Evolutionary conservation across 1,140 invertebrate species (phyloP).

Genomic region (Oryzaephilus surinamensis): DNA sequence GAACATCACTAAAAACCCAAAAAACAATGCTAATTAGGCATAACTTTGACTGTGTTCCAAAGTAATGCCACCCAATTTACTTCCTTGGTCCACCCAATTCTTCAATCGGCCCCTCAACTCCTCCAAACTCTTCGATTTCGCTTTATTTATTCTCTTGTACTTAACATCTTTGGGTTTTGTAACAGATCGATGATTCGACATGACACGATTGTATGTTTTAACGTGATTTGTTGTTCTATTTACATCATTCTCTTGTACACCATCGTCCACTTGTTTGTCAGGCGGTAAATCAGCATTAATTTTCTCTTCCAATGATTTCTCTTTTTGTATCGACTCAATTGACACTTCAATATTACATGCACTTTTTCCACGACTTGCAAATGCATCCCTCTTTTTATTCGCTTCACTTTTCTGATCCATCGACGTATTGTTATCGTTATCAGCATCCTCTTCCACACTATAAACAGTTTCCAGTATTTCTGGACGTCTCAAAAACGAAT

Average conservation of each 20-base stretch:
- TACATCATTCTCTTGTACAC: constrained; percentile 18
- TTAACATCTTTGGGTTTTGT: constrained; percentile 85
- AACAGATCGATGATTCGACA: constrained; percentile 80
- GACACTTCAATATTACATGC: constrained; percentile 31
- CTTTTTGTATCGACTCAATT: constrained; percentile 39
- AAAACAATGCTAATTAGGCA: constrained; percentile 22
- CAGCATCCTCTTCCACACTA: constrained; percentile 70
- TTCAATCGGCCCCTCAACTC: constrained; percentile 69
- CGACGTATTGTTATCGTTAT: constrained; percentile 49
- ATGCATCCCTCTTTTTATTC: constrained; percentile 40
- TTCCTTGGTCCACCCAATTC: constrained; percentile 74
- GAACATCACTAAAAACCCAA: not conserved
- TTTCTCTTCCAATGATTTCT: constrained; percentile 26
- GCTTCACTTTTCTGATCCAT: constrained; percentile 40
- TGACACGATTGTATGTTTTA: constrained; percentile 73
- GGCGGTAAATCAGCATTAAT: constrained; percentile 10
- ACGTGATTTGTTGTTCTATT: constrained; percentile 42
- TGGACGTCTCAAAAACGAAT: constrained; percentile 62
- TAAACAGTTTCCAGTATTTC: constrained; percentile 78
- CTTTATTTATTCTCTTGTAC: constrained; percentile 82
- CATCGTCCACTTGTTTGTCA: constrained; percentile 32
- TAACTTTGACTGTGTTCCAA: constrained; percentile 35
- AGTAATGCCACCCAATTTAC: constrained; percentile 38
- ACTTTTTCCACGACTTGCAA: constrained; percentile 36
- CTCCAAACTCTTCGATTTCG: constrained; percentile 79